phyloP scores from a whole-genome alignment of 2,113 vertebrate genomes.

The Kryptolebias marmoratus region DNA sequence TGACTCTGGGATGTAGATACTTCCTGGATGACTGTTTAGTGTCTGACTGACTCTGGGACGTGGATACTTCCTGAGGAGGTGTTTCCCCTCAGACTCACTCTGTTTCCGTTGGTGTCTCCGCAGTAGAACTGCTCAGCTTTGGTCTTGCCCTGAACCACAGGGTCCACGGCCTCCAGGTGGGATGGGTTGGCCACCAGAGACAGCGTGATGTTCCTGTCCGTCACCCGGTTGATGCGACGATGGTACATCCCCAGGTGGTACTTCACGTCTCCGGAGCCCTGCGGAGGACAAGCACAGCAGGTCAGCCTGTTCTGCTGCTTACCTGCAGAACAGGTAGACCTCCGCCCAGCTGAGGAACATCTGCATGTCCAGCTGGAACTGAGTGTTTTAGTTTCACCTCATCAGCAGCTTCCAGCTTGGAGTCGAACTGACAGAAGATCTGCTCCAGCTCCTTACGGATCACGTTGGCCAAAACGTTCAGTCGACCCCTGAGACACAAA shows the following conservation, averaged over 20 bases:
- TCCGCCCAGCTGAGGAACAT: not conserved
- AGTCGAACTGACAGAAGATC: conserved; percentile 99
- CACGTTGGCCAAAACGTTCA: conserved; percentile 96
- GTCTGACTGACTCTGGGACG: not conserved
- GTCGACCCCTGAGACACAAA: conserved; percentile 84
- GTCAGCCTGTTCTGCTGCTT: not conserved
- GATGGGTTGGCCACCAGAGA: conserved; percentile 97
- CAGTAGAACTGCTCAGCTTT: conserved; percentile 99
- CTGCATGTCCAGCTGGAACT: not conserved
- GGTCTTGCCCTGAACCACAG: conserved; percentile 96
- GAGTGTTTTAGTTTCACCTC: conserved; percentile 80
- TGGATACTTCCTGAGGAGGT: not conserved
- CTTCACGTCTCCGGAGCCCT: conserved; percentile 98
- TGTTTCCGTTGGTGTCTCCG: conserved; percentile 92
- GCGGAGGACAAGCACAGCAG: conserved; percentile 3
- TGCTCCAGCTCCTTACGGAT: conserved; percentile 98
- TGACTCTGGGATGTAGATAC: too few relatives aligned
- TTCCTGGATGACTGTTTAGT: not conserved
- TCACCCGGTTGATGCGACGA: conserved; percentile 94
- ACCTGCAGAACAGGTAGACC: not conserved
- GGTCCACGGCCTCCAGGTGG: conserved; percentile 94
- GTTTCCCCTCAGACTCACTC: conserved; percentile 76
- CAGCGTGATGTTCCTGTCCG: conserved; percentile 93
- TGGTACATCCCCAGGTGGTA: conserved; percentile 99
- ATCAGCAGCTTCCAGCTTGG: conserved; percentile 95